Percentiles rank a stretch among this genome's conserved stretches.
Evolutionary conservation across 2,797 vertebrate species (phyloP).

Genomic region (Astyanax mexicanus): DNA sequence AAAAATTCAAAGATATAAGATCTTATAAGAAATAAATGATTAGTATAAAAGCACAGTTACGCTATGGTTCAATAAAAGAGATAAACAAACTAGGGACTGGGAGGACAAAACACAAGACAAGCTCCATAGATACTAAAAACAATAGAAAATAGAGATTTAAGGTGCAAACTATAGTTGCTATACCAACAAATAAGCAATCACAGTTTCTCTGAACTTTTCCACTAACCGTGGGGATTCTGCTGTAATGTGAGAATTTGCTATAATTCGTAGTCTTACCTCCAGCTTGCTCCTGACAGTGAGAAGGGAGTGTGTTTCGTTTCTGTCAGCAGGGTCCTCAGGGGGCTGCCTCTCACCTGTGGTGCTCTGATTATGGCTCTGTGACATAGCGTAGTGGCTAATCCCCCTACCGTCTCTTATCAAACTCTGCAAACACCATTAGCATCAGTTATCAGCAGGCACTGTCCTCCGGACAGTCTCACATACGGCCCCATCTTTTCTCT

Average conservation of each 20-base stretch:
- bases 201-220: not conserved
- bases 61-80: no score
- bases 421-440: slow-evolving; percentile 59
- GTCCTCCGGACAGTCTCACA: slow-evolving; percentile 33
- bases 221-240: not conserved
- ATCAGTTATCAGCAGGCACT: slow-evolving; percentile 56
- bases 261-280: not conserved
- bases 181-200: not conserved
- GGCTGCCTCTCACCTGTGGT: slow-evolving; percentile 42
- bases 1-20: no score
- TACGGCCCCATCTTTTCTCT: slow-evolving; percentile 2
- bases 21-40: no score
- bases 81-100: no score
- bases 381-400: slow-evolving; percentile 49
- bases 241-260: slow-evolving; percentile 6
- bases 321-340: slow-evolving; percentile 20
- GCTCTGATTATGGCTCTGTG: slow-evolving; percentile 42
- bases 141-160: no score
- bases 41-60: no score
- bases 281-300: slow-evolving; percentile 7
- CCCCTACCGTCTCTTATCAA: slow-evolving; percentile 47
- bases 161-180: no score
- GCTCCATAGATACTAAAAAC: no score
- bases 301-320: slow-evolving; percentile 29
- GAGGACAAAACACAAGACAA: no score